phyloP scores from a whole-genome alignment of 1,140 invertebrate genomes.

The Lycorma delicatula region DNA sequence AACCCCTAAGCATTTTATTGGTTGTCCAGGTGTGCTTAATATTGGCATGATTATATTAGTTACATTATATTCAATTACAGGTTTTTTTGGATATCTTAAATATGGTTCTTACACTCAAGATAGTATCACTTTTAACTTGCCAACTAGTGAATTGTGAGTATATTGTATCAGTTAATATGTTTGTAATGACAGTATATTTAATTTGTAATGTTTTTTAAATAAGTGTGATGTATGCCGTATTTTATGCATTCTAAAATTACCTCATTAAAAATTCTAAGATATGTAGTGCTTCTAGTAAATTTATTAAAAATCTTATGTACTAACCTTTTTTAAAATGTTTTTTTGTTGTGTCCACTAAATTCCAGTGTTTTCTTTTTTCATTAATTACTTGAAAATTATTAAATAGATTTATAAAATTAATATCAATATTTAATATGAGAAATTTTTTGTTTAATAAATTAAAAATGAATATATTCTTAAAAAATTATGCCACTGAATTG shows the following conservation, averaged over 20 bases:
- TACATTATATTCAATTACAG: conserved; percentile 72
- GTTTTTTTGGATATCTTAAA: conserved; percentile 75
- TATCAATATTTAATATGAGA: too few species aligned
- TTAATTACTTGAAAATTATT: too few species aligned
- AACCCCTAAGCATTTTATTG: conserved; percentile 66
- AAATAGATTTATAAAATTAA: too few species aligned
- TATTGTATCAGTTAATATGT: too few species aligned
- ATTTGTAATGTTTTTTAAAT: too few species aligned
- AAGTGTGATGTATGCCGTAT: too few species aligned
- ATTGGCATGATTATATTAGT: conserved; percentile 77
- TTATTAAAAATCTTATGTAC: neutral
- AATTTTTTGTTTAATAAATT: too few species aligned
- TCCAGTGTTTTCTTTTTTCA: neutral
- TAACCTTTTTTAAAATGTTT: neutral
- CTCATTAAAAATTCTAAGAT: too few species aligned
- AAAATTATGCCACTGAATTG: too few species aligned
- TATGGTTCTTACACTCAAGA: conserved; percentile 55
- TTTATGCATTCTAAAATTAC: too few species aligned
- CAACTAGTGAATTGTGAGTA: conserved; percentile 53
- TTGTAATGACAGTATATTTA: too few species aligned
- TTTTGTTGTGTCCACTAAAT: neutral
- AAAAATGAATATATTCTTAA: too few species aligned
- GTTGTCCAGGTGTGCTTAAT: conserved; percentile 73
- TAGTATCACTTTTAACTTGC: conserved; percentile 68
- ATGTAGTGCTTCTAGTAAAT: neutral